These are phyloP conservation scores for Hydrotaea diabolus DNA, from an alignment of 2,888 invertebrate genomes.

Conservation along the genomic window DNA sequence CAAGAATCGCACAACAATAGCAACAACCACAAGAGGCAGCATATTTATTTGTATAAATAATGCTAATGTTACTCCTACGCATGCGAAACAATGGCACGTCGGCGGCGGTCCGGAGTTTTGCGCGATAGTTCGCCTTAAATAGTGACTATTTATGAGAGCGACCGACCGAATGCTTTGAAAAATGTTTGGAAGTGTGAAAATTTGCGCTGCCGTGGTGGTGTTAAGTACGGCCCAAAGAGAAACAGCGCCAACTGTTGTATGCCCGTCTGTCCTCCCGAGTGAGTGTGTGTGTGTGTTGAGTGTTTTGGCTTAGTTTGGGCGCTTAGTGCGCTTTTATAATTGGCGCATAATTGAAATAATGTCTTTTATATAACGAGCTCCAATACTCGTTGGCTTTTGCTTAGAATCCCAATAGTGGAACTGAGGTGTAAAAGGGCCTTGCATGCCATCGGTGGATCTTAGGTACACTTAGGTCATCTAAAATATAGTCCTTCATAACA, in stretches of 20 bases:
- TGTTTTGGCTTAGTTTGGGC: neutral
- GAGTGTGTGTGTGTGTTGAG: constrained; percentile 5
- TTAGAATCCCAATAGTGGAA: neutral
- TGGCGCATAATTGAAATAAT: constrained; percentile 64
- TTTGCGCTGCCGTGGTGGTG: constrained; percentile 42
- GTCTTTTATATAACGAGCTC: constrained; percentile 25
- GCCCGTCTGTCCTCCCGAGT: too few species aligned
- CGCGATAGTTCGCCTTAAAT: constrained; percentile 30
- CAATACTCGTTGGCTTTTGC: constrained; percentile 6
- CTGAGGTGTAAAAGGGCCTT: too few species aligned
- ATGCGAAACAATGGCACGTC: constrained; percentile 20
- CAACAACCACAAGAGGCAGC: neutral
- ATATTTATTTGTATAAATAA: constrained; percentile 58
- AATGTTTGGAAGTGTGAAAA: constrained; percentile 63
- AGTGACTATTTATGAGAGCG: constrained; percentile 43
- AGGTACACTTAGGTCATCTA: neutral
- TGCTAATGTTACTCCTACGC: constrained; percentile 62
- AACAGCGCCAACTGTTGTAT: neutral
- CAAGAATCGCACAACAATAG: neutral
- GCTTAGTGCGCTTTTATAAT: constrained; percentile 56
- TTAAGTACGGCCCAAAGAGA: constrained; percentile 13
- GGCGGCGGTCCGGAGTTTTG: constrained; percentile 12
- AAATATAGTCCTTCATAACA: too few species aligned
- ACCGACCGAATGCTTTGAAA: neutral
- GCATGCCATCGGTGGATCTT: too few species aligned